A percentile compares a stretch with the other conserved stretches of the same genome.
Evolutionary conservation across 2,113 vertebrate genomes (phyloP).

Genomic region (Narcine bancroftii): DNA sequence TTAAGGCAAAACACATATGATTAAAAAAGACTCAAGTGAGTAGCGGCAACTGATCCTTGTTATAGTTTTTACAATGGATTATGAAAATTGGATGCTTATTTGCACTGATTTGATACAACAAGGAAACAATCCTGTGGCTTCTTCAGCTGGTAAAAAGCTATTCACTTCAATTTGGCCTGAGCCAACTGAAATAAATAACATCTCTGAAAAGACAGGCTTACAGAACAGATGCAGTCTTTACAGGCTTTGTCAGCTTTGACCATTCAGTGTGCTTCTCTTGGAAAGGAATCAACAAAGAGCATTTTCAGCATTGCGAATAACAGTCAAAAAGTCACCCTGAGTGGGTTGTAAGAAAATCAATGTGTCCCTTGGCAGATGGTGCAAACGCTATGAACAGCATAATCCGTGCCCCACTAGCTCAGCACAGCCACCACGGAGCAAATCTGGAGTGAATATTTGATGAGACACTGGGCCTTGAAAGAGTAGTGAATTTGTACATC

Average conservation of each 20-base stretch:
- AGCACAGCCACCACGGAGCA: not conserved
- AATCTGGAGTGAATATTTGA: not conserved
- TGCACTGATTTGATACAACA: not conserved
- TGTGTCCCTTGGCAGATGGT: not conserved
- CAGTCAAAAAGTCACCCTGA: constrained; percentile 27
- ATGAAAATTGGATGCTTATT: not conserved
- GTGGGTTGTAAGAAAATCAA: constrained; percentile 1
- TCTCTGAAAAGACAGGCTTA: not conserved
- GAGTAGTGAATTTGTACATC: not conserved
- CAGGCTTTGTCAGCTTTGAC: not conserved
- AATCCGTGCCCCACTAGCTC: not conserved
- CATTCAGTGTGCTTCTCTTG: not conserved
- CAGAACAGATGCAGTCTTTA: not conserved
- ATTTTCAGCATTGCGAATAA: not conserved
- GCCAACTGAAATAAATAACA: not conserved
- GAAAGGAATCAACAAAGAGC: not conserved
- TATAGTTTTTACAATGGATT: not conserved
- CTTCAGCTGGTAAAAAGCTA: not conserved
- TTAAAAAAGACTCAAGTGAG: not conserved
- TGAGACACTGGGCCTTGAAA: not conserved
- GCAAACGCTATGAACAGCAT: constrained; percentile 5
- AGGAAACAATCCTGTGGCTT: not conserved
- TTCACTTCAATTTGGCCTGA: not conserved
- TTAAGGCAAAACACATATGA: no score
- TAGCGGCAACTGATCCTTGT: not conserved